Base-by-base conservation (phyloP, 2,888 invertebrate genomes). In the Lasioglossum leucozonium region DNA sequence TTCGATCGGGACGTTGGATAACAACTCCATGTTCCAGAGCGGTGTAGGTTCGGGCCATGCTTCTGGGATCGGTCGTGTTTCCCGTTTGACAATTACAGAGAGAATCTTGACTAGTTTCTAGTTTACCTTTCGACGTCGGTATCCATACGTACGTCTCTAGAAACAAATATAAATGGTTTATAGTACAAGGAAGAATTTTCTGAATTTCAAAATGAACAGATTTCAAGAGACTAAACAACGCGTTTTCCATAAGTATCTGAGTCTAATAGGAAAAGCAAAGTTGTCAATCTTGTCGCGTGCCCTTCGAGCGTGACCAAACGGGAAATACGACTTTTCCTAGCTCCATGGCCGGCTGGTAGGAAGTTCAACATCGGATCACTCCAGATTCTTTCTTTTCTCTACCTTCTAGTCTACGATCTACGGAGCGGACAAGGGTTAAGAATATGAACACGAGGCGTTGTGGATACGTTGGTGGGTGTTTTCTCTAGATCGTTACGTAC, bases 401-500 rank as follows among this genome's bases (percentile, higher is more conserved):
- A 88, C 81, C 82, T 79, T 74, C 85, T 89, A 79, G 74, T 79
- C 89, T 90, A 90, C 87, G 79, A 74, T 90, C 86, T 89, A 89
- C 87, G 87, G 83, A 84, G 77, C 78, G 86, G 87, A 84, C 80
- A 88, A 87, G 78, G 81, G 82, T 18, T 67, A 67, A 67, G 72
- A 76, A 77, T 85, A 80, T 77, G 82, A 90, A 79, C 85, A 84
- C 88, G 88, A 90, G 87, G 85, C 87, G 44, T 84, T 76, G 86
- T 81, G 79, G 82, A 81, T 83, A 69, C 81, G 72, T 65, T 62
- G 77, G 62, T 71, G 72, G 65, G 34, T 1, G 16, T 67, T 40
- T 72, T 74, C 34, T 84, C 79, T 73, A 44, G n/a, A 37, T 81
- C 47, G 72, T 85, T 91, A 94, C 95, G 92, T 95, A 96, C 96